Conservation (phyloP, 2,113 vertebrate species). For the Ibidorhyncha struthersii region DNA sequence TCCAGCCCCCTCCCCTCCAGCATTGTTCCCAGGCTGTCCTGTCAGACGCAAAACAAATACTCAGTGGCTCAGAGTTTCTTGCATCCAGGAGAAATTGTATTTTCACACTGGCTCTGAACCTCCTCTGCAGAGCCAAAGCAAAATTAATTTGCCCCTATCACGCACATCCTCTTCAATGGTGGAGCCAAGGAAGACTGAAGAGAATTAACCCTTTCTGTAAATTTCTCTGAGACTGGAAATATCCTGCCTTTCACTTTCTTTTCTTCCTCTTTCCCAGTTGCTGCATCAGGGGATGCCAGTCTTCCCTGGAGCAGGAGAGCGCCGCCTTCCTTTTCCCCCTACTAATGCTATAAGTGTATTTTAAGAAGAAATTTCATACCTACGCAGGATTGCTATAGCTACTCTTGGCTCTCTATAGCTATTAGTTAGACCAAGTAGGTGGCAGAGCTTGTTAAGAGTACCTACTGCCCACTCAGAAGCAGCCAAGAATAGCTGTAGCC, state of each 20-base stretch:
- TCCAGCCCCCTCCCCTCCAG: neutral
- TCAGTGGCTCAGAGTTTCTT: slow-evolving; percentile 11
- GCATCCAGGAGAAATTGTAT: slow-evolving; percentile 41
- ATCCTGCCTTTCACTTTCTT: neutral
- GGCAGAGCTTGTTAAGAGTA: slow-evolving; percentile 22
- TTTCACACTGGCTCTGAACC: slow-evolving; percentile 53
- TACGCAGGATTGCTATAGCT: neutral
- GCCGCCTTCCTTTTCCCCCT: neutral
- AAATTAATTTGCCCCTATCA: slow-evolving; percentile 56
- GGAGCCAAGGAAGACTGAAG: slow-evolving; percentile 22
- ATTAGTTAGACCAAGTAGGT: slow-evolving; percentile 9
- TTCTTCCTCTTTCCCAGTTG: neutral
- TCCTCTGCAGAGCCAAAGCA: slow-evolving; percentile 28
- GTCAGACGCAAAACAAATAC: slow-evolving; percentile 49
- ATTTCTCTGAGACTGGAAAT: neutral
- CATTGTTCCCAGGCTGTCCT: slow-evolving; percentile 11
- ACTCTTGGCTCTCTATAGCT: neutral
- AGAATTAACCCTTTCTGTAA: slow-evolving; percentile 32
- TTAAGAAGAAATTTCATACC: slow-evolving; percentile 23
- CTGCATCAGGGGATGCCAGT: neutral
- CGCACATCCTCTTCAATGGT: neutral
- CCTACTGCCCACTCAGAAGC: slow-evolving; percentile 25
- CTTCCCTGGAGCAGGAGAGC: neutral
- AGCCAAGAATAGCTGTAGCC: slow-evolving; percentile 31
- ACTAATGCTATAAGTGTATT: neutral